phyloP scores from a whole-genome alignment of 2,888 invertebrate genomes.

The Eretmocerus hayati region DNA sequence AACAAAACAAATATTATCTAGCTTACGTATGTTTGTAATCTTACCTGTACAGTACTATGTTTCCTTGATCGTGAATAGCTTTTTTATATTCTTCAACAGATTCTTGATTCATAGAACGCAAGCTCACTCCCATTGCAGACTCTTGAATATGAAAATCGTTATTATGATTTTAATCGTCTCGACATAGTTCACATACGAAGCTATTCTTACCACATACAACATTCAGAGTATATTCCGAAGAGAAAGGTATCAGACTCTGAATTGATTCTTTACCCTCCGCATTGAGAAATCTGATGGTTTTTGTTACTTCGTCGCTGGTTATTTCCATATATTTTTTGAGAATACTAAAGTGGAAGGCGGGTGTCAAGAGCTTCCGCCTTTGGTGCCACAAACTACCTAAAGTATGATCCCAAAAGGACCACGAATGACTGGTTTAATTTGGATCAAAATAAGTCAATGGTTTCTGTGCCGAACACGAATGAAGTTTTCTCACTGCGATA shows the following conservation, averaged over 20 bases:
- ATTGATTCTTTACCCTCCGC: slow-evolving; percentile 7
- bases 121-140: slow-evolving; percentile 13
- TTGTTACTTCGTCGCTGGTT: slow-evolving; percentile 17
- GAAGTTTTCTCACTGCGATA: slow-evolving; percentile 18
- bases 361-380: slow-evolving; percentile 24
- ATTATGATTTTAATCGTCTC: too few species aligned
- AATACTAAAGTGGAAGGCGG: slow-evolving; percentile 22
- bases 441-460: too few species aligned
- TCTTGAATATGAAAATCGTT: slow-evolving; percentile 7
- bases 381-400: slow-evolving; percentile 20
- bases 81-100: slow-evolving; percentile 51
- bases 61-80: slow-evolving; percentile 50
- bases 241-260: slow-evolving; percentile 16
- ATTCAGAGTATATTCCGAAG: slow-evolving; percentile 22
- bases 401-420: too few species aligned
- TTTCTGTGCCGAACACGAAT: slow-evolving; percentile 19
- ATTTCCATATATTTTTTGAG: slow-evolving; percentile 23
- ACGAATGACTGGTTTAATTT: neutral
- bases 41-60: slow-evolving; percentile 34
- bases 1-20: too few species aligned
- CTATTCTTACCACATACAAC: slow-evolving; percentile 25
- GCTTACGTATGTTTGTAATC: neutral
- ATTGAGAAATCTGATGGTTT: slow-evolving; percentile 13
- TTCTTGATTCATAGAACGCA: slow-evolving; percentile 36
- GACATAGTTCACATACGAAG: too few species aligned